Conservation (phyloP, 2,888 invertebrate genomes). For the Thereva nobilitata region DNA sequence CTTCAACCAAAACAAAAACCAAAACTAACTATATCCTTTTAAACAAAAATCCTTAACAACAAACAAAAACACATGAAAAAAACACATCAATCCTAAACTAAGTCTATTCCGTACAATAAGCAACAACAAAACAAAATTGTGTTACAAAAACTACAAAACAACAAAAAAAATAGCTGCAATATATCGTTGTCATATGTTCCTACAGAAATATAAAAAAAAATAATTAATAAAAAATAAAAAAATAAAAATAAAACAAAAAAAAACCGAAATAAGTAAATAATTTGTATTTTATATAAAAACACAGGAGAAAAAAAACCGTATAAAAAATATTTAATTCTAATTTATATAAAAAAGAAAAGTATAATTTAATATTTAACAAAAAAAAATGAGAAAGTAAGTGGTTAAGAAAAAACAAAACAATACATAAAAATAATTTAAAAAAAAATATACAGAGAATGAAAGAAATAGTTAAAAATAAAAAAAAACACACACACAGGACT, state of each 20-base stretch:
- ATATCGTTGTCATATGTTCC: slow-evolving; percentile 60
- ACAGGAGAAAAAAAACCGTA: slow-evolving; percentile 28
- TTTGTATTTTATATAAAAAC: slow-evolving; percentile 40
- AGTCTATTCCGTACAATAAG: slow-evolving; percentile 38
- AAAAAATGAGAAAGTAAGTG: slow-evolving; percentile 2
- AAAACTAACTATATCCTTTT: too few relatives aligned
- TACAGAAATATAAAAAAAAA: slow-evolving; percentile 52
- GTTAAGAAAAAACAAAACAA: slow-evolving; percentile 11
- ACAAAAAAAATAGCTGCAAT: slow-evolving; percentile 56
- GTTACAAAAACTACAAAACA: slow-evolving; percentile 38
- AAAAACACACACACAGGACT: slow-evolving; percentile 6
- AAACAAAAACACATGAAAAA: slow-evolving; percentile 30
- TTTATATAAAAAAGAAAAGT: slow-evolving; percentile 11
- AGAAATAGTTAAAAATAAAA: slow-evolving; percentile 31
- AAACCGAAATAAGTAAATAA: slow-evolving; percentile 37
- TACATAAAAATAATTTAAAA: slow-evolving; percentile 13
- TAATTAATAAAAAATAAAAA: slow-evolving; percentile 45
- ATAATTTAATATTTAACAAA: slow-evolving; percentile 26
- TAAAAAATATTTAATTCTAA: slow-evolving; percentile 35
- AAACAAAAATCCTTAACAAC: too few relatives aligned
- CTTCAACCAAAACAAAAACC: too few relatives aligned
- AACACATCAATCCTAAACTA: slow-evolving; percentile 41
- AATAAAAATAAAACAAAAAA: slow-evolving; percentile 42
- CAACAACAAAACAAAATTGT: slow-evolving; percentile 41
- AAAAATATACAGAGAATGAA: background rate